phyloP scores from a whole-genome alignment of 2,888 invertebrate genomes.

The Chrysina gloriosa region DNA sequence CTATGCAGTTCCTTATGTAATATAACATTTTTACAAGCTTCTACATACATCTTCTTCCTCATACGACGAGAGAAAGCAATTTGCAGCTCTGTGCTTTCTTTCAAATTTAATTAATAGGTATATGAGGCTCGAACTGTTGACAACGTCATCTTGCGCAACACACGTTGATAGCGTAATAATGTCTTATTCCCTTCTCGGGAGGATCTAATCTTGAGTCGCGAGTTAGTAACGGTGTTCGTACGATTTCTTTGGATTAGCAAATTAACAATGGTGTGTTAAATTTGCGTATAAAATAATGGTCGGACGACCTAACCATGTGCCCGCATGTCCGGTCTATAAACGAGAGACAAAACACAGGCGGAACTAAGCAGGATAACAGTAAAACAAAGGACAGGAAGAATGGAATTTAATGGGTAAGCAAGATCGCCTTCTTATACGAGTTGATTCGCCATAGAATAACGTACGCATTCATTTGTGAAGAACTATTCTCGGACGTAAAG shows the following conservation, averaged over 20 bases:
- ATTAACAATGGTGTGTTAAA: constrained; percentile 41
- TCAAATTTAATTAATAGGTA: too few relatives aligned
- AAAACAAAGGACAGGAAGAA: constrained; percentile 44
- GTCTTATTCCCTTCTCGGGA: background rate
- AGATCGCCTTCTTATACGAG: constrained; percentile 22
- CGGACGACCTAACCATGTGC: constrained; percentile 35
- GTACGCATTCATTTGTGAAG: too few relatives aligned
- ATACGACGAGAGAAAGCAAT: too few relatives aligned
- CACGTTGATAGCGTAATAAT: too few relatives aligned
- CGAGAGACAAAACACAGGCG: constrained; percentile 42
- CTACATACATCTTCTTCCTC: too few relatives aligned
- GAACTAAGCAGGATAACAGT: constrained; percentile 44
- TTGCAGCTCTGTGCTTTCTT: too few relatives aligned
- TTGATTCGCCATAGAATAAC: too few relatives aligned
- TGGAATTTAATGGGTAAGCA: constrained; percentile 32
- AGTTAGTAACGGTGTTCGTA: constrained; percentile 13
- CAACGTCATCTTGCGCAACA: too few relatives aligned
- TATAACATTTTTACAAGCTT: too few relatives aligned
- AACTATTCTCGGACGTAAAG: too few relatives aligned
- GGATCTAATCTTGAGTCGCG: background rate
- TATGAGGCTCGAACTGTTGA: too few relatives aligned
- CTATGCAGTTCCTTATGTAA: too few relatives aligned
- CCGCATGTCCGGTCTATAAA: constrained; percentile 44
- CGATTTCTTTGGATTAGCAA: constrained; percentile 5
- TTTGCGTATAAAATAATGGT: constrained; percentile 39